Base-by-base conservation (phyloP, 2,888 invertebrate species). In the Anagyrus pseudococci region DNA sequence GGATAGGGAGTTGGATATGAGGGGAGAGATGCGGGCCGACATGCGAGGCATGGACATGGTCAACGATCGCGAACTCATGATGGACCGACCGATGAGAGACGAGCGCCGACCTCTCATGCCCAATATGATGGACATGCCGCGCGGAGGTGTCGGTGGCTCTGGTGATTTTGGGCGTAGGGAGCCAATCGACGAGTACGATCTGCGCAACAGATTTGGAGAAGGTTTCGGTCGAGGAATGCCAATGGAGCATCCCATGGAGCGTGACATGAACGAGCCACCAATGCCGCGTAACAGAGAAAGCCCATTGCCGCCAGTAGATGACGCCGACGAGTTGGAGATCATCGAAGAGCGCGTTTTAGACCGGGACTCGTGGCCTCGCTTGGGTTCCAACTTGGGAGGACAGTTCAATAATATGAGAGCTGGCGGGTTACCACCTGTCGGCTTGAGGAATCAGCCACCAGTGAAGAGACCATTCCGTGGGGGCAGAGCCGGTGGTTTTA, bases 271-370 rank as follows among this genome's bases (percentile, higher is more conserved):
- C 6, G 50, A 57, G 3, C 13, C n/a, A n/a, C n/a, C 2, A 22
- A 41, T 33, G 33, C 48, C 22, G 33, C 61, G 7, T 23, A 10
- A 6, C 19, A 25, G 57, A 13, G 43, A 19, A 6, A 57, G 48
- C 20, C 33, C 46, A 15, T 4, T 29, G 6, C 33, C 20, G 3
- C 13, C 47, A 1, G 62, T 59, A 8, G 67, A 66, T 10, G 66
- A 64, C 15, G 20, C 43, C 10, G 64, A 64, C 6, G 67, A 67
- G 2, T 17, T 64, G 19, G 50, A 67, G 13, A 67, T 67, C 19
- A 62, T 67, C 20, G 67, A 67, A 46, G 67, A 67, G 15, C 55
- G 56, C 3, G 37, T 64, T 15, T 53, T 52, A 4, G 23, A 53
- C n/a, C 52, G 54, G 0, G 22, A 25, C 4, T 4, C 44, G 0